These are phyloP conservation scores for Teleopsis dalmanni DNA, from an alignment of 1,140 invertebrate genomes.

Conservation along the genomic window DNA sequence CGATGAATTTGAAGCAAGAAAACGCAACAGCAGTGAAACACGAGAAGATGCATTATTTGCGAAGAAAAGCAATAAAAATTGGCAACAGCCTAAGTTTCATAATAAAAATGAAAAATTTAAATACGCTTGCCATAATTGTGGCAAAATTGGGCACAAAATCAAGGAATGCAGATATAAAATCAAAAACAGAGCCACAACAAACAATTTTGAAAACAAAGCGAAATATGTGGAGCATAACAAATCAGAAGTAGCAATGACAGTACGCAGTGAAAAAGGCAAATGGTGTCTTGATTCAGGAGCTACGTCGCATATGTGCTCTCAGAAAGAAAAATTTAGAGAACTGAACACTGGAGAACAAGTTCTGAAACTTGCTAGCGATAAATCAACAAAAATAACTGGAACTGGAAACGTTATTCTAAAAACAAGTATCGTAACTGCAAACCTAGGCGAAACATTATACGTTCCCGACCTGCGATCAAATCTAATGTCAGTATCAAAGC, in stretches of 20 bases:
- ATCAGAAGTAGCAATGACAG: not conserved
- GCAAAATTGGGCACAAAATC: not conserved
- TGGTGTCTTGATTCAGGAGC: slow-evolving; percentile 14
- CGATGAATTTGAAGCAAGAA: too few relatives aligned
- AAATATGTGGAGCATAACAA: not conserved
- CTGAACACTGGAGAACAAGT: not conserved
- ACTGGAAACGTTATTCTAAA: not conserved
- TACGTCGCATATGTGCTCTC: slow-evolving; percentile 13
- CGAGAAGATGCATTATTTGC: not conserved
- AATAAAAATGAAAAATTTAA: not conserved
- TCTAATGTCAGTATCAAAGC: not conserved
- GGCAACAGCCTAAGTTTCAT: not conserved
- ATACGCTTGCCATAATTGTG: too few relatives aligned
- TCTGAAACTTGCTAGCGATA: not conserved
- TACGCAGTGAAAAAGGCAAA: not conserved
- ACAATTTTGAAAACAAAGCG: not conserved
- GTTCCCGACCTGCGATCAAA: slow-evolving; percentile 4
- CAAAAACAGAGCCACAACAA: not conserved
- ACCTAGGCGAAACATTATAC: not conserved
- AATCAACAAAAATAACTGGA: not conserved
- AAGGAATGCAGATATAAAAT: slow-evolving; percentile 5
- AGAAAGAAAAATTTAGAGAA: slow-evolving; percentile 10
- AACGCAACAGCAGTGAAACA: slow-evolving; percentile 14
- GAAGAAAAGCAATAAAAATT: not conserved
- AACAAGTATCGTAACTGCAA: not conserved